phyloP scores from a whole-genome alignment of 2,113 vertebrate genomes.

The Lampris incognitus region DNA sequence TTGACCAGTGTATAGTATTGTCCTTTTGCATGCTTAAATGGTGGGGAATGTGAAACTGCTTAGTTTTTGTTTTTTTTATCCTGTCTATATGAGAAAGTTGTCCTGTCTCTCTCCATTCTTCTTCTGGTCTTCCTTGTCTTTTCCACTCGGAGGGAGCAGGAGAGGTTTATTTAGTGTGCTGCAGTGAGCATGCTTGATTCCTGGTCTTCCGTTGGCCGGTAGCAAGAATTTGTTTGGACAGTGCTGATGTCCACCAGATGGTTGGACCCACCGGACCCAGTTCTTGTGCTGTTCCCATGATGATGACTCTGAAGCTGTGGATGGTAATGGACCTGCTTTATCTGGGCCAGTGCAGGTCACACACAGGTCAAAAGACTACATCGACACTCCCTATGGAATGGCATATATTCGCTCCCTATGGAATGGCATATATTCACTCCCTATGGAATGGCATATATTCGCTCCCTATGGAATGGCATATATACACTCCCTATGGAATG shows the following conservation, averaged over 20 bases:
- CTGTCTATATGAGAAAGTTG: too few relatives aligned
- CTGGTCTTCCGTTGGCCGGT: constrained; percentile 8
- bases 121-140: not conserved
- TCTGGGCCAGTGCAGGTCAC: constrained; percentile 10
- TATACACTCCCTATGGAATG: too few relatives aligned
- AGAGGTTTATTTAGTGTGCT: constrained; percentile 2
- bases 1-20: not conserved
- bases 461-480: too few relatives aligned
- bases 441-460: too few relatives aligned
- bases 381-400: not conserved
- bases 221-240: constrained; percentile 30
- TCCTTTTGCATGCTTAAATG: not conserved
- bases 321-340: constrained; percentile 13
- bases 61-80: too few relatives aligned
- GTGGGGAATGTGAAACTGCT: too few relatives aligned
- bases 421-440: too few relatives aligned
- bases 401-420: not conserved
- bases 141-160: not conserved
- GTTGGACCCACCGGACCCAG: constrained; percentile 13
- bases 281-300: constrained; percentile 26
- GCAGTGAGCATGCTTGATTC: not conserved
- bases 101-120: not conserved
- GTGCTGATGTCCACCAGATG: constrained; percentile 45
- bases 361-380: constrained; percentile 15
- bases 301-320: constrained; percentile 26